Percentiles rank a stretch among this genome's conserved stretches.
phyloP scores from a whole-genome alignment of 2,888 invertebrate genomes.

The Lamellibrachia satsuma region DNA sequence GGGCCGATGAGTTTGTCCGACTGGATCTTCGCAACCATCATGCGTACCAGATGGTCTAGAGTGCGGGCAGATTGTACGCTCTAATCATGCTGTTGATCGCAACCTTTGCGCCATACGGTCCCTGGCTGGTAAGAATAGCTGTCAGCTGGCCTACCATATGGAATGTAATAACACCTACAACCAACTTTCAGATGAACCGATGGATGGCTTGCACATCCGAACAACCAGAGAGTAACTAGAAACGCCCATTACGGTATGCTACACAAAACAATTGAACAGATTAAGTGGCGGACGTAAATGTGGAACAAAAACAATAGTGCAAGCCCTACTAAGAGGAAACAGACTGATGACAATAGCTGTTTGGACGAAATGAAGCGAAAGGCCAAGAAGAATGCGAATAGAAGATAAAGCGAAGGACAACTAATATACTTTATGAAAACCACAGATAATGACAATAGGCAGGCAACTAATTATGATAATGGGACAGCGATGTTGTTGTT shows the following conservation, averaged over 20 bases:
- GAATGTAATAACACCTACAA: not conserved
- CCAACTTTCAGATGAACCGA: not conserved
- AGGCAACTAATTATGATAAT: not conserved
- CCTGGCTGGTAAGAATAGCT: not conserved
- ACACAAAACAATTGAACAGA: not conserved
- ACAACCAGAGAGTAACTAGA: not conserved
- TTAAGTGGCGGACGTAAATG: not conserved
- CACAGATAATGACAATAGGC: not conserved
- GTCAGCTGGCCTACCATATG: not conserved
- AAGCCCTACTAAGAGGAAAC: not conserved
- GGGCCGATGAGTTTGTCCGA: too few relatives aligned
- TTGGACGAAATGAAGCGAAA: not conserved
- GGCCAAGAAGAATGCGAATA: not conserved
- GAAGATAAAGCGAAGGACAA: not conserved
- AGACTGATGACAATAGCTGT: too few relatives aligned
- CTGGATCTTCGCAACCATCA: too few relatives aligned
- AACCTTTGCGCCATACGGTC: not conserved
- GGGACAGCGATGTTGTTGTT: not conserved
- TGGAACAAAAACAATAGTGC: not conserved
- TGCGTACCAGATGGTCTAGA: too few relatives aligned
- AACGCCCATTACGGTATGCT: not conserved
- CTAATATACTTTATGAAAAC: not conserved
- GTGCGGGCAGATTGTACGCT: not conserved
- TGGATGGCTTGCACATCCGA: not conserved
- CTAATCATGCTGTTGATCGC: not conserved